Evolutionary conservation across 1,140 invertebrate genomes (phyloP), one percentile per base, ranked within the genome.

Genomic region (Asobara japonica): DNA sequence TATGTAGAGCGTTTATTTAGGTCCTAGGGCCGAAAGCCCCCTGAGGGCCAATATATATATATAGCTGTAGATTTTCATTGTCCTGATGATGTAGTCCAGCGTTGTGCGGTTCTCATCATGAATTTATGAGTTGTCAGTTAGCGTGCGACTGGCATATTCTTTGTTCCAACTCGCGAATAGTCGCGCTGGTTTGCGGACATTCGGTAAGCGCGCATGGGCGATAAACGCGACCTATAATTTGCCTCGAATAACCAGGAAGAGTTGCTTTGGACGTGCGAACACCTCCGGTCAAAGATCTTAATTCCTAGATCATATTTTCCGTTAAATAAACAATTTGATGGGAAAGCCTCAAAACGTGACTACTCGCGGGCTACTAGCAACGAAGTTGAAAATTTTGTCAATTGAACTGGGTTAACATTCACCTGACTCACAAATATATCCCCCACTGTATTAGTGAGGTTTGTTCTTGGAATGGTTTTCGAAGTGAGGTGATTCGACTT

Each of bases 381-480:
- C 13, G 29, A 65, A 45, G 13, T 13, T 16, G n/a, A n/a, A 7
- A 45, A n/a, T 45, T 16, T 16, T 16, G n/a, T 18, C n/a, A 29
- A 65, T 65, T 18, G 30, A 71, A 64, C 69, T 71, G 22, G 69
- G 69, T 71, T 62, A 71, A 61, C 69, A 65, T 45, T 64, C 65
- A 38, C 56, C 25, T 65, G 31, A 38, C 68, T 70, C 56, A 56
- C 48, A 25, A 36, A 36, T 62, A 70, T 65, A 64, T 56, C 13
- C 41, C 5, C 11, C 3, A 45, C n/a, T 45, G 41, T 45, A 16
- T 45, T 45, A 45, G 41, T 45, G 41, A 45, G 41, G 18, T 45
- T 18, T 16, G 41, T n/a, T n/a, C 41, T 13, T 45, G 41, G 41
- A 45, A 45, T 45, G 13, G 41, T 13, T 45, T 45, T 45, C 41